These are phyloP conservation scores for Cistogaster globosa DNA, from an alignment of 2,888 invertebrate species.

Conservation along the genomic window DNA sequence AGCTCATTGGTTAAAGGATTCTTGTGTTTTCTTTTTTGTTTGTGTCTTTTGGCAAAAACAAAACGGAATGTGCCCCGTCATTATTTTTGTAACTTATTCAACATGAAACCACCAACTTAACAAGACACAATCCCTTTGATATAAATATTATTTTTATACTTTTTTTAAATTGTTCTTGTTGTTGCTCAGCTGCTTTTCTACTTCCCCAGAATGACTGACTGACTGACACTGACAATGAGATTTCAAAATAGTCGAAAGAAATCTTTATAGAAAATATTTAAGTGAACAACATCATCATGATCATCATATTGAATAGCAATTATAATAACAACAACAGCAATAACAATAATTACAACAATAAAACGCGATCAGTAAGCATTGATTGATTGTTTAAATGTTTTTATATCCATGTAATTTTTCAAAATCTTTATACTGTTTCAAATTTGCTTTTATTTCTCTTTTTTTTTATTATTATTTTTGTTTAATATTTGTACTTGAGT, in stretches of 20 bases:
- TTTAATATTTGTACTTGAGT: conserved; percentile 27
- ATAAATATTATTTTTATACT: not conserved
- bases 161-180: conserved; percentile 18
- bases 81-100: conserved; percentile 81
- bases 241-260: conserved; percentile 64
- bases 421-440: conserved; percentile 53
- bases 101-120: conserved; percentile 56
- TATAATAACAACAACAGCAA: conserved; percentile 27
- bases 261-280: conserved; percentile 49
- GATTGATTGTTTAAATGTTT: conserved; percentile 70
- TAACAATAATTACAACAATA: conserved; percentile 45
- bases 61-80: conserved; percentile 81
- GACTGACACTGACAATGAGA: conserved; percentile 69
- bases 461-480: not conserved
- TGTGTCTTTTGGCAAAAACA: conserved; percentile 23
- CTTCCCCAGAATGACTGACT: conserved; percentile 55
- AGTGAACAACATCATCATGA: conserved; percentile 45
- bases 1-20: conserved; percentile 4
- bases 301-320: conserved; percentile 39
- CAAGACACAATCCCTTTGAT: conserved; percentile 57
- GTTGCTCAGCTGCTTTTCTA: conserved; percentile 13
- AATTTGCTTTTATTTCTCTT: not conserved
- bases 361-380: conserved; percentile 68
- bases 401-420: conserved; percentile 70
- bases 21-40: no score